Base-by-base conservation (phyloP, 2,797 vertebrate species). In the Chromobotia macracanthus region DNA sequence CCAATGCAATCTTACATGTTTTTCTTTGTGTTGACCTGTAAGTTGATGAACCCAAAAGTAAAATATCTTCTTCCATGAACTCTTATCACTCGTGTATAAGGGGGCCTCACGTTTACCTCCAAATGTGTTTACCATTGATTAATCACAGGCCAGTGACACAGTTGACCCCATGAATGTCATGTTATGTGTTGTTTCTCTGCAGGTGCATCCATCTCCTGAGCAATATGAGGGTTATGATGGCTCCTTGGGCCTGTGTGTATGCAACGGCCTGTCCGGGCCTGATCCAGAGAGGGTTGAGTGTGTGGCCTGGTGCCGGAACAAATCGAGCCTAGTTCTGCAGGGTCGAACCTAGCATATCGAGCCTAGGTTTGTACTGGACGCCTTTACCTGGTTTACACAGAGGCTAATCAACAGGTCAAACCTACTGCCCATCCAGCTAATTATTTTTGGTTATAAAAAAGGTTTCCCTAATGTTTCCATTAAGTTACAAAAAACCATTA, bases 181-280 rank as follows among this genome's bases (percentile, higher is more conserved):
- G 19, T 12, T 18, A 44, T 72, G 19, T 28, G 4, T 70, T 72
- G 2, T 48, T 79, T 46, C 79, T 38, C 44, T 74, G 44, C 87
- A 99, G 97, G 96, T 96, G 19, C 98, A 97, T 82, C 79, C 78
- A 2, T 80, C 65, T 15, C 91, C 93, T 16, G 85, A 84, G 23
- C 92, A 95, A 50, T 95, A 93, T 63, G 86, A 4, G 25, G 95
- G 94, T 51, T 96, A 93, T 1, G 94, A 98, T 72, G 89, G 85
- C 67, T 84, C 88, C 41, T 91, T 98, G 0, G 96, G 97, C 0
- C 91, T 99, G 75, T 77, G 55, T 95, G 67, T 95, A 66, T 98
- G 96, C 81, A 91, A 67, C 83, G 79, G 23, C 16, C 67, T 31
- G 5, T 21, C 88, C 12, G 86, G 85, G 13, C 80, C 84, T 18